A percentile compares a stretch with the other conserved stretches of the same genome.
Conservation (phyloP, 2,888 invertebrate species). For the Silvanus unidentatus region DNA sequence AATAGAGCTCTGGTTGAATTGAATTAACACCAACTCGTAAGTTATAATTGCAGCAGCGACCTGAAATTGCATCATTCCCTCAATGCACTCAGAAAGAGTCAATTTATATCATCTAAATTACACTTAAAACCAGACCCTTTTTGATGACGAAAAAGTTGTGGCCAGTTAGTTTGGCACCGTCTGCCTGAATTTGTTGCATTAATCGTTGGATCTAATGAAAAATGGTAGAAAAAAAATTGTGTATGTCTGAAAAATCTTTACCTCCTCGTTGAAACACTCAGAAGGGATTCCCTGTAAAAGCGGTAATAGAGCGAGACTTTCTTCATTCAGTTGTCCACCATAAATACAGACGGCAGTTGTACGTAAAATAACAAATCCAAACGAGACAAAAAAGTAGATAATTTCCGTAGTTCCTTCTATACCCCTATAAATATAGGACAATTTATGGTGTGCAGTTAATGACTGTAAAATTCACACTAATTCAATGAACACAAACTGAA, state of each 20-base stretch:
- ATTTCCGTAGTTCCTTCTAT: constrained; percentile 44
- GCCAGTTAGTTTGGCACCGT: constrained; percentile 27
- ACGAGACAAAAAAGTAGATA: constrained; percentile 58
- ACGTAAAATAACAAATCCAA: constrained; percentile 55
- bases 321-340: constrained; percentile 34
- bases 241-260: too few relatives aligned
- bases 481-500: too few relatives aligned
- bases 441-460: background rate
- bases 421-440: constrained; percentile 16
- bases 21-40: constrained; percentile 30
- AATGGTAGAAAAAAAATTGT: constrained; percentile 1
- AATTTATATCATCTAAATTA: constrained; percentile 8
- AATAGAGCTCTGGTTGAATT: constrained; percentile 22
- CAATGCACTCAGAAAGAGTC: too few relatives aligned
- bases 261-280: constrained; percentile 58
- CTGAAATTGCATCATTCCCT: constrained; percentile 16
- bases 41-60: constrained; percentile 31
- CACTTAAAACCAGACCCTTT: constrained; percentile 30
- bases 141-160: constrained; percentile 31
- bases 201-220: constrained; percentile 9
- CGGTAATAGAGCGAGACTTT: constrained; percentile 36
- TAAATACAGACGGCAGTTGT: constrained; percentile 47
- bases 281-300: constrained; percentile 58
- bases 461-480: too few relatives aligned
- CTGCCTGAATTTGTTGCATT: constrained; percentile 26